These are phyloP conservation scores for Gastrophysa polygoni DNA, from an alignment of 2,888 invertebrate species.

Conservation along the genomic window DNA sequence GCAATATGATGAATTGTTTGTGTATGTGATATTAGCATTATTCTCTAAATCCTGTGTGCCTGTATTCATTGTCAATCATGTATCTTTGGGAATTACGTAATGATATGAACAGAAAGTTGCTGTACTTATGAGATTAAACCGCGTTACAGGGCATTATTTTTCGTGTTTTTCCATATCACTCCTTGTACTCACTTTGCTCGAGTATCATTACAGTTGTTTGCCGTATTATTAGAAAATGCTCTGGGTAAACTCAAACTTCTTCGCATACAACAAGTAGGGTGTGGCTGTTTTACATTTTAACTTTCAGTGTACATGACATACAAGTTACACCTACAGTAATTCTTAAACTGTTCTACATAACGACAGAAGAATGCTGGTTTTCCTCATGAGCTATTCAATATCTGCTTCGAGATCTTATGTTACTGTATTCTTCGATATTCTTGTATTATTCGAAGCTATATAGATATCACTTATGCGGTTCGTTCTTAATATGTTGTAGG, in stretches of 20 bases:
- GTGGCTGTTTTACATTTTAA: background rate
- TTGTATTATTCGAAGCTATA: too few species aligned
- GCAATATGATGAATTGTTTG: background rate
- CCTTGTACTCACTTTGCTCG: constrained; percentile 20
- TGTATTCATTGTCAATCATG: too few species aligned
- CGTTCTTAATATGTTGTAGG: too few species aligned
- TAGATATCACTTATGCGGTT: too few species aligned
- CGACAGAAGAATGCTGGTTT: constrained; percentile 38
- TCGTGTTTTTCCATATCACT: constrained; percentile 27
- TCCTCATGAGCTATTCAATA: constrained; percentile 27
- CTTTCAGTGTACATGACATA: constrained; percentile 42
- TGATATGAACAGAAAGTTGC: too few species aligned
- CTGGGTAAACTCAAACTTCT: constrained; percentile 38
- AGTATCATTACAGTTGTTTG: constrained; percentile 35
- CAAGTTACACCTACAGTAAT: constrained; percentile 50
- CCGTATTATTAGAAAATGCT: constrained; percentile 40
- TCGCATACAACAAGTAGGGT: background rate
- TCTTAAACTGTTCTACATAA: constrained; percentile 44
- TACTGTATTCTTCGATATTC: background rate
- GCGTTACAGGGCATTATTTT: background rate
- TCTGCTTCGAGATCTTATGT: constrained; percentile 5
- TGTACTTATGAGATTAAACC: background rate
- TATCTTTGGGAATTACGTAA: too few species aligned
- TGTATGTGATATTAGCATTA: background rate
- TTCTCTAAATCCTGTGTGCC: background rate